Conservation (phyloP, 1,140 invertebrate genomes). For the Hestina assimilis region DNA sequence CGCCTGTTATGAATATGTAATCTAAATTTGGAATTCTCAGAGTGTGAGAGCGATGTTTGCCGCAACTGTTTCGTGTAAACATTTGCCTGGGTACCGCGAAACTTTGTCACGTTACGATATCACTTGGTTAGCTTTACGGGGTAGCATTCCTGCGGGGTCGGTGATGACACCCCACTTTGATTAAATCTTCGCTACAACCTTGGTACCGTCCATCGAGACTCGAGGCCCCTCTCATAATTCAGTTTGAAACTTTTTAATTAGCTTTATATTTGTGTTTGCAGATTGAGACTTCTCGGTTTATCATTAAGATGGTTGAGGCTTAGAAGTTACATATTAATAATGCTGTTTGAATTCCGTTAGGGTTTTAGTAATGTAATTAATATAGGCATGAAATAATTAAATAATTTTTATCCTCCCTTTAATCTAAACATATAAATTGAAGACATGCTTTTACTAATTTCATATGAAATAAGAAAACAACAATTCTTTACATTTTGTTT, state of each 20-base stretch:
- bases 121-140: conserved; percentile 21
- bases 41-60: conserved; percentile 75
- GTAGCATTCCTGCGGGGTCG: conserved; percentile 41
- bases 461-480: too few species aligned
- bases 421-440: too few species aligned
- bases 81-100: conserved; percentile 67
- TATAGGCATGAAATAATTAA: background rate
- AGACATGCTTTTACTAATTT: too few species aligned
- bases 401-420: background rate
- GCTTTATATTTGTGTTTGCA: conserved; percentile 78
- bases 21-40: conserved; percentile 77
- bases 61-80: conserved; percentile 66
- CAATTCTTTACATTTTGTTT: too few species aligned
- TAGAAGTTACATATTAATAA: conserved; percentile 33
- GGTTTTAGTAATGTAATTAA: background rate
- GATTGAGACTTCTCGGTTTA: conserved; percentile 74
- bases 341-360: conserved; percentile 10
- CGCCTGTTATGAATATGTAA: conserved; percentile 78
- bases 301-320: conserved; percentile 68
- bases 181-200: conserved; percentile 71
- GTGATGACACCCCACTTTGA: conserved; percentile 58
- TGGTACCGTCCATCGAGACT: conserved; percentile 69
- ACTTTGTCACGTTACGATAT: conserved; percentile 44
- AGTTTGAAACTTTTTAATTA: conserved; percentile 79
- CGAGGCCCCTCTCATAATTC: conserved; percentile 76